These are phyloP conservation scores for Calliphora vicina DNA, from an alignment of 1,140 invertebrate species.

Conservation along the genomic window DNA sequence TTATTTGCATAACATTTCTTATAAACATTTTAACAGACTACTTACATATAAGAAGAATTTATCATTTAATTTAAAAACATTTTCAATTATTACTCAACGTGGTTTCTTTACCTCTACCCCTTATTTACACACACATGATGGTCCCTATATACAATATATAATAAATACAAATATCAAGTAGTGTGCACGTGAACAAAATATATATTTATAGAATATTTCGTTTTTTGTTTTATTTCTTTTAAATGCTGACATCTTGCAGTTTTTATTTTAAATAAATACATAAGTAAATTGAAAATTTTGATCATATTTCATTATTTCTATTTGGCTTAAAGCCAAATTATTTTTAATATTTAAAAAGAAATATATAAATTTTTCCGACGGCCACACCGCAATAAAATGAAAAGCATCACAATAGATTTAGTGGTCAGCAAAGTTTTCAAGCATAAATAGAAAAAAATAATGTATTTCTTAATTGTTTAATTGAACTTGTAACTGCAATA, in stretches of 20 bases:
- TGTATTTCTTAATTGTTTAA: not conserved
- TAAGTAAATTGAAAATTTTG: not conserved
- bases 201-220: not conserved
- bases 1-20: too few relatives aligned
- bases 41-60: too few relatives aligned
- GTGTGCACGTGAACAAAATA: not conserved
- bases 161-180: too few relatives aligned
- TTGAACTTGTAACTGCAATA: not conserved
- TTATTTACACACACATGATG: not conserved
- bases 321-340: not conserved
- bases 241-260: not conserved
- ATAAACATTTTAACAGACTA: too few relatives aligned
- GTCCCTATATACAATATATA: too few relatives aligned
- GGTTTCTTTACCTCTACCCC: not conserved
- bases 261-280: not conserved
- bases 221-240: not conserved
- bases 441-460: not conserved
- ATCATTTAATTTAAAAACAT: not conserved
- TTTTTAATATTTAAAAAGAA: not conserved
- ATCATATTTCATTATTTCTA: not conserved
- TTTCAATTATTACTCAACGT: not conserved
- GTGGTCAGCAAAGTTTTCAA: too few relatives aligned
- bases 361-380: not conserved
- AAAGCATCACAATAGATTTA: too few relatives aligned
- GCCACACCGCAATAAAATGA: not conserved